Evolutionary conservation across 35 echinoderm and acorn worm species (phyloP).

Genomic region (Amphiura filiformis): DNA sequence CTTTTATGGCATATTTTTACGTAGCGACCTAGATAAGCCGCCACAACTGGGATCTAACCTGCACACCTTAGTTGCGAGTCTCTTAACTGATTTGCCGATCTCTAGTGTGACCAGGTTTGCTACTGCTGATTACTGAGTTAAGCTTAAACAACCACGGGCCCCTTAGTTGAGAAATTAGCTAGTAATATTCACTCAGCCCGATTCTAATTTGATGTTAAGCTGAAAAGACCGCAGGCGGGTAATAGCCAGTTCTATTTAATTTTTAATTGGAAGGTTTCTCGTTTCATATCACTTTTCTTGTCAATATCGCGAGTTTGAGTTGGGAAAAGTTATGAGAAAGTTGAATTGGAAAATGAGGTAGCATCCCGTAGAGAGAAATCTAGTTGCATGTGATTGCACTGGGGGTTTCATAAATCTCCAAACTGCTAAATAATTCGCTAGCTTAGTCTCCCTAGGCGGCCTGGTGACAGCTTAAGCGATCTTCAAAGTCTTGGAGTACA

Average conservation of each 20-base stretch:
- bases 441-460: constrained; percentile 33
- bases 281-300: constrained; percentile 44
- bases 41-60: not conserved
- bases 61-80: not conserved
- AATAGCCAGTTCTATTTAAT: constrained; percentile 54
- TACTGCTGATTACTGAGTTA: not conserved
- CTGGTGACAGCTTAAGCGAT: constrained; percentile 35
- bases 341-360: constrained; percentile 51
- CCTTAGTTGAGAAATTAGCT: constrained; percentile 45
- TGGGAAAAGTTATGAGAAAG: constrained; percentile 38
- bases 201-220: constrained; percentile 51
- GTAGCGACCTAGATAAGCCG: constrained; percentile 1
- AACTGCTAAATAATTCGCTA: constrained; percentile 72
- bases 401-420: constrained; percentile 58
- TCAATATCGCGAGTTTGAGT: constrained; percentile 39
- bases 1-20: not conserved
- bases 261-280: constrained; percentile 63
- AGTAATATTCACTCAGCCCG: constrained; percentile 41
- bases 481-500: constrained; percentile 30
- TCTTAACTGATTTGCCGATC: not conserved
- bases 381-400: constrained; percentile 56
- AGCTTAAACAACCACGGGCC: constrained; percentile 10
- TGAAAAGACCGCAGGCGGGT: constrained; percentile 39
- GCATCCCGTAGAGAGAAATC: constrained; percentile 6
- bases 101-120: not conserved